Evolutionary conservation across 2,113 vertebrate genomes (phyloP).

Genomic region (Nycticorax nycticorax): DNA sequence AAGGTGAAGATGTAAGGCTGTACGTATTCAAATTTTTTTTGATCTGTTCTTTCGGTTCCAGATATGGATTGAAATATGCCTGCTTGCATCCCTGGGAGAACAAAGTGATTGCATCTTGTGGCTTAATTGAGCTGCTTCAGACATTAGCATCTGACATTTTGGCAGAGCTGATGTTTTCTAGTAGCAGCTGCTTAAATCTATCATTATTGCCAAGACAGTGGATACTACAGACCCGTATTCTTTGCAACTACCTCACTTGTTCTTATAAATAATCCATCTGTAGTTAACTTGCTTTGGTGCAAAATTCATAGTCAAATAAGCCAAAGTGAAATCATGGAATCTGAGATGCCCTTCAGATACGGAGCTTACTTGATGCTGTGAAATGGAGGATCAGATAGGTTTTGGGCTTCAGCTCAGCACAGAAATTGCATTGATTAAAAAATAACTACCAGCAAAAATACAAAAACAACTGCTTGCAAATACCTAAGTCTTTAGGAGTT

Average conservation of each 20-base stretch:
- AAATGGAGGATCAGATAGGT: background rate
- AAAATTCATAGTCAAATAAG: background rate
- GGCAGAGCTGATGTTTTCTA: conserved; percentile 43
- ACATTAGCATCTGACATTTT: conserved; percentile 8
- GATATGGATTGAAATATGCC: background rate
- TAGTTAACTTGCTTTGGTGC: background rate
- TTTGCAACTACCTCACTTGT: background rate
- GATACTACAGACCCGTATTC: background rate
- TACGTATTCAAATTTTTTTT: background rate
- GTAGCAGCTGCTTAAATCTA: conserved; percentile 16
- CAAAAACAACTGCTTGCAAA: background rate
- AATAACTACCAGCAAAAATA: background rate
- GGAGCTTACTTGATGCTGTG: background rate
- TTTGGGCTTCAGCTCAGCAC: no score
- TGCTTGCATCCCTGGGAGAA: background rate
- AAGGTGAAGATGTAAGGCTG: background rate
- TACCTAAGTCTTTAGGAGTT: background rate
- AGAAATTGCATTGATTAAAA: background rate
- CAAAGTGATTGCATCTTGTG: background rate
- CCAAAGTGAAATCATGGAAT: background rate
- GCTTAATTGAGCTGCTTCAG: conserved; percentile 27
- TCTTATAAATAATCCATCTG: background rate
- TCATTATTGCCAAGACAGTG: background rate
- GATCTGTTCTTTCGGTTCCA: background rate
- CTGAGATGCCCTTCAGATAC: background rate